These are phyloP conservation scores for Andrena bucephala DNA, from an alignment of 2,888 invertebrate species.

Conservation along the genomic window DNA sequence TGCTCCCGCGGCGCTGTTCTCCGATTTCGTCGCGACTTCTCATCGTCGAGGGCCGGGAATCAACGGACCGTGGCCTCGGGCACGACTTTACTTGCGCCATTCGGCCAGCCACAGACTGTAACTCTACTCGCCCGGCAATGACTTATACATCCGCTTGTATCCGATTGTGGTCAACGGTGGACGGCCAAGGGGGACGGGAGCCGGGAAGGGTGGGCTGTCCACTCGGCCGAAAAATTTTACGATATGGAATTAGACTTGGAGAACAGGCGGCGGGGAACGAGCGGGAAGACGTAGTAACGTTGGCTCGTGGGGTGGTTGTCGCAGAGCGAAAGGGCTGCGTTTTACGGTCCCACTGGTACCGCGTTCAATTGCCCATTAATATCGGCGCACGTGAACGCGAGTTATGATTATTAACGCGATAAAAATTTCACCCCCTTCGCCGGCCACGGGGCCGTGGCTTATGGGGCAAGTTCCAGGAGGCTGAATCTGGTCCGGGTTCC, in stretches of 20 bases:
- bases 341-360: constrained; percentile 3
- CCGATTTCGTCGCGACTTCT: constrained; percentile 58
- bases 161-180: constrained; percentile 52
- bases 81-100: constrained; percentile 51
- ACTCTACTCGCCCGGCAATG: constrained; percentile 59
- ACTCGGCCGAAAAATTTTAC: constrained; percentile 50
- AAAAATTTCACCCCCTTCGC: constrained; percentile 22
- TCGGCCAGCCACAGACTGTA: constrained; percentile 38
- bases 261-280: background rate
- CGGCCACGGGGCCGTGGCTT: background rate
- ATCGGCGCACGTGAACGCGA: constrained; percentile 34
- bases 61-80: constrained; percentile 61
- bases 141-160: constrained; percentile 59
- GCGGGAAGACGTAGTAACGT: constrained; percentile 21
- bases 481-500: background rate
- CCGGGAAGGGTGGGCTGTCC: constrained; percentile 4
- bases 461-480: constrained; percentile 3
- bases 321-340: constrained; percentile 18
- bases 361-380: constrained; percentile 49
- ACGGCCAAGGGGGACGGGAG: constrained; percentile 15
- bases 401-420: constrained; percentile 45
- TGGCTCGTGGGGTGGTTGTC: background rate
- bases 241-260: constrained; percentile 39
- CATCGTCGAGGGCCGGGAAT: constrained; percentile 43
- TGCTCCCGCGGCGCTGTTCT: constrained; percentile 5